phyloP scores from a whole-genome alignment of 2,113 vertebrate genomes.

The Cynoglossus semilaevis region DNA sequence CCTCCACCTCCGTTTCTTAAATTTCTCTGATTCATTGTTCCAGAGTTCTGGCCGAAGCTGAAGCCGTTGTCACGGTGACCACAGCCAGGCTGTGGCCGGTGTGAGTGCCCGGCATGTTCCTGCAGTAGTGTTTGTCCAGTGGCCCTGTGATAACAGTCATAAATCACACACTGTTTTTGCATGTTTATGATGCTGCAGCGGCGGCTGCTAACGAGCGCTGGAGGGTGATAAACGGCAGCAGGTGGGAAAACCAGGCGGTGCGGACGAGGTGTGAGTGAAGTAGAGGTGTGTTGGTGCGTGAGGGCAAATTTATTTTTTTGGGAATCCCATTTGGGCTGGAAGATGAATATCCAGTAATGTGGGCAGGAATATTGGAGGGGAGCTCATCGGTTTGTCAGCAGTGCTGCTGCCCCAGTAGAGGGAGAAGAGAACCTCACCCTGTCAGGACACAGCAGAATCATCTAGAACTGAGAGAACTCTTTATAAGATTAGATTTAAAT shows the following conservation, averaged over 20 bases:
- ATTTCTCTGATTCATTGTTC: neutral
- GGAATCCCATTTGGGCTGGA: neutral
- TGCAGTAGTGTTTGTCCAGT: neutral
- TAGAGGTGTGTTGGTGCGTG: slow-evolving; percentile 12
- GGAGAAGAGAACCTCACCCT: too few species aligned
- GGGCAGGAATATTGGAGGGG: too few species aligned
- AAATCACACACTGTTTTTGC: slow-evolving; percentile 22
- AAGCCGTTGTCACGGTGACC: slow-evolving; percentile 27
- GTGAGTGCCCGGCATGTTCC: neutral
- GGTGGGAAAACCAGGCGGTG: slow-evolving; percentile 15
- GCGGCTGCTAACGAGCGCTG: slow-evolving; percentile 24
- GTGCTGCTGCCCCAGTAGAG: too few species aligned
- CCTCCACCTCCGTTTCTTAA: neutral
- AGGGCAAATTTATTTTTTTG: too few species aligned
- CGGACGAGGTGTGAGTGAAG: slow-evolving; percentile 4
- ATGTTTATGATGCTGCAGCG: neutral
- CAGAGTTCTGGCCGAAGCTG: neutral
- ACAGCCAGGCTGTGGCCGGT: neutral
- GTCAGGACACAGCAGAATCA: too few species aligned
- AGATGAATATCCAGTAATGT: slow-evolving; percentile 1
- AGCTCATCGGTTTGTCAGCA: too few species aligned
- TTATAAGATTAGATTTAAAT: too few species aligned
- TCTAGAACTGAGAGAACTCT: too few species aligned
- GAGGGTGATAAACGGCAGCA: slow-evolving; percentile 25
- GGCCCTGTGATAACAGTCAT: neutral